Evolutionary conservation across 2,113 vertebrate genomes (phyloP).

Genomic region (Upupa epops): DNA sequence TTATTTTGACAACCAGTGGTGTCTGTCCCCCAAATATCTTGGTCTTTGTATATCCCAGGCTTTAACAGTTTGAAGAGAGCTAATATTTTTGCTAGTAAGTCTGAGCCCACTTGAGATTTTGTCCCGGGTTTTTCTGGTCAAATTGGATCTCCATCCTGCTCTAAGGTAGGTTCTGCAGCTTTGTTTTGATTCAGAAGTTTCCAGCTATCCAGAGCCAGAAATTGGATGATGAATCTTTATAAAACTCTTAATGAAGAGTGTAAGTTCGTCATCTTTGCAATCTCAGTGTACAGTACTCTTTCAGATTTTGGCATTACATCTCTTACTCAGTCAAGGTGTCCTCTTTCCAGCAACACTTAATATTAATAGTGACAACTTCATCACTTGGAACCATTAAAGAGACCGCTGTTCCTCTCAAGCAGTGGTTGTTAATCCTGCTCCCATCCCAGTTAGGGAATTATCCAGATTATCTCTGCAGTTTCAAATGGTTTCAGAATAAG

Average conservation of each 20-base stretch:
- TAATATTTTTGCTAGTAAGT: background rate
- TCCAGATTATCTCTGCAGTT: background rate
- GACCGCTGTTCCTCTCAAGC: background rate
- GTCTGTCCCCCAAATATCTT: background rate
- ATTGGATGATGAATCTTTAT: background rate
- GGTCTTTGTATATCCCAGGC: background rate
- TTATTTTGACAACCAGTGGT: background rate
- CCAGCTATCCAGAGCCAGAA: background rate
- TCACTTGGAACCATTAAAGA: background rate
- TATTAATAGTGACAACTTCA: background rate
- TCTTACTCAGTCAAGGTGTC: constrained; percentile 4
- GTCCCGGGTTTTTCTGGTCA: background rate
- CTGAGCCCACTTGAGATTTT: background rate
- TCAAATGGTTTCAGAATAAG: background rate
- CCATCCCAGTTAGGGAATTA: background rate
- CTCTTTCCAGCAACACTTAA: background rate
- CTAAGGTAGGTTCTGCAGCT: background rate
- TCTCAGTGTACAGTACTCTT: background rate
- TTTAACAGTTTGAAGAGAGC: background rate
- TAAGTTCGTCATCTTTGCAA: background rate
- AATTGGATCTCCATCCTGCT: rapidly evolving
- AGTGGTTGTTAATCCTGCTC: background rate
- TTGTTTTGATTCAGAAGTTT: background rate
- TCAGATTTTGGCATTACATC: background rate
- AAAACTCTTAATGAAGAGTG: background rate